Base-by-base conservation (phyloP, 2,797 vertebrate species). In the Takifugu rubripes region DNA sequence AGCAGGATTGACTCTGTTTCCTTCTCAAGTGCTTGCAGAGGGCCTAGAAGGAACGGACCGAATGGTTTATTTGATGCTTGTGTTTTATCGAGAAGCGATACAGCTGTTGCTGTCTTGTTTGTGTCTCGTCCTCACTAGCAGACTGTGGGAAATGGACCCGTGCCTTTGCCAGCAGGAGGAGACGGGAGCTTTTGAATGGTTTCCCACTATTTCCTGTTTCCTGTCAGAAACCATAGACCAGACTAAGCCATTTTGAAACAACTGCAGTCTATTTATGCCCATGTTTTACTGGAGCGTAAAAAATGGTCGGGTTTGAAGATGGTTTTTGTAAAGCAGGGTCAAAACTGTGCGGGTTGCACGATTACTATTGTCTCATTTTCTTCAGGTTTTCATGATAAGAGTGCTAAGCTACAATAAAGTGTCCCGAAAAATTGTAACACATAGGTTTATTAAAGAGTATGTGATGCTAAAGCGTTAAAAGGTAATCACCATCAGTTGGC, bases 21-120 rank as follows among this genome's bases (percentile, higher is more conserved):
- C 54, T 51, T 64, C 33, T 69, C 4, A 7, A 29, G 4, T 29
- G 27, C 27, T 29, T 29, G 27, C 27, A 29, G 27, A 29, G 27
- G 27, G 27, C 25, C n/a, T 26, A 17, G 55, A 40, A 46, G 17
- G 54, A 36, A 54, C 12, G 47, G 46, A 51, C 3, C 42, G 44
- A 26, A 44, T 61, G n/a, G 25, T 25, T 46, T 48, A 45, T 56
- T 56, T 59, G 29, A 61, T 52, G 26, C 7, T 5, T 24, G 21
- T 66, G 50, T 60, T 61, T 70, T 46, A 51, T 66, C 2, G 16
- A 54, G 51, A 26, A 65, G 63, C 53, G 64, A 52, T 52, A 59
- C 69, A 69, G 75, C 66, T 73, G 68, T 61, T 55, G 75, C 24
- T 54, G 67, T 68, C 63, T 77, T 83, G 68, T 66, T 75, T 72